phyloP scores from a whole-genome alignment of 2,888 invertebrate species.

The Argynnis bischoffii region DNA sequence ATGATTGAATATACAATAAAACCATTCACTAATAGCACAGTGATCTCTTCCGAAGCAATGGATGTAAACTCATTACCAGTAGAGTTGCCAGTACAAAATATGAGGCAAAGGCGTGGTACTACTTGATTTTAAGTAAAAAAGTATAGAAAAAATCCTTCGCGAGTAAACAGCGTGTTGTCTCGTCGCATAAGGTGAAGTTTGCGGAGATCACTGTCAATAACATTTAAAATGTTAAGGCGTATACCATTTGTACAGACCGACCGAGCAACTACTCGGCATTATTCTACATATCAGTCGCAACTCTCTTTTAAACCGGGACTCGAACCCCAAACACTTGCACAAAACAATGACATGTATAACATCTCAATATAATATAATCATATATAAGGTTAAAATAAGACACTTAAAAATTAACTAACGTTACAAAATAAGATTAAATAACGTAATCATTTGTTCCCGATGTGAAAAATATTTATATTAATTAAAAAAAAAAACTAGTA shows the following conservation, averaged over 20 bases:
- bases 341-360: slow-evolving; percentile 80
- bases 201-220: slow-evolving; percentile 69
- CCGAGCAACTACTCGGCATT: slow-evolving; percentile 57
- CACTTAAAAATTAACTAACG: slow-evolving; percentile 81
- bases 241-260: slow-evolving; percentile 80
- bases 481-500: slow-evolving; percentile 74
- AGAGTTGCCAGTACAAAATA: slow-evolving; percentile 33
- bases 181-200: slow-evolving; percentile 32
- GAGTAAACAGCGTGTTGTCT: slow-evolving; percentile 24
- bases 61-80: slow-evolving; percentile 19
- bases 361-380: slow-evolving; percentile 79
- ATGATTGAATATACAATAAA: slow-evolving; percentile 81
- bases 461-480: slow-evolving; percentile 74
- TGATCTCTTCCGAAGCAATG: slow-evolving; percentile 54
- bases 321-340: slow-evolving; percentile 75
- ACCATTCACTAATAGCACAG: slow-evolving; percentile 79
- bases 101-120: slow-evolving; percentile 26
- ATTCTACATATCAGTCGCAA: slow-evolving; percentile 79
- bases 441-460: slow-evolving; percentile 82
- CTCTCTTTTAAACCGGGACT: slow-evolving; percentile 73
- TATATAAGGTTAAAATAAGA: slow-evolving; percentile 78
- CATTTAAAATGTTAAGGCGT: slow-evolving; percentile 77
- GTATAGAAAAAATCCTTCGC: slow-evolving; percentile 34
- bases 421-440: slow-evolving; percentile 82
- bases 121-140: slow-evolving; percentile 28